These are phyloP conservation scores for Equus przewalskii DNA, from an alignment of 2,113 vertebrate species.

Conservation along the genomic window DNA sequence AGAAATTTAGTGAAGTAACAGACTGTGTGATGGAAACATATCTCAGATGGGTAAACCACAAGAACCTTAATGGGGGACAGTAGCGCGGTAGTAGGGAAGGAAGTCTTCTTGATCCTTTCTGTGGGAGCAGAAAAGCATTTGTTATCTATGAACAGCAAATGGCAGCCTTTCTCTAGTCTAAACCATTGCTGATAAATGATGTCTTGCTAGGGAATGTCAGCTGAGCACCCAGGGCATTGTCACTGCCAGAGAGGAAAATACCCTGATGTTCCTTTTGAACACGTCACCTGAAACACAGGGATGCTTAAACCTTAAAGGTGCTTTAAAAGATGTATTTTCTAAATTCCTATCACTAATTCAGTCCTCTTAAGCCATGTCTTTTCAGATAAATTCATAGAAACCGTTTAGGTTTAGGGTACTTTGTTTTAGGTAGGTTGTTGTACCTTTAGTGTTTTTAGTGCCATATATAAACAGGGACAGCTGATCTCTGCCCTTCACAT, in stretches of 20 bases:
- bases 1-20: slow-evolving; percentile 89
- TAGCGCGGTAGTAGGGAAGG: background rate
- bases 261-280: background rate
- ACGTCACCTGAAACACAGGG: background rate
- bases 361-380: background rate
- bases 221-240: background rate
- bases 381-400: slow-evolving; percentile 31
- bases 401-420: background rate
- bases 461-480: background rate
- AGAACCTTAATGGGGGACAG: slow-evolving; percentile 82
- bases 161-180: background rate
- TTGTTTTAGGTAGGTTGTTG: background rate
- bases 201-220: background rate
- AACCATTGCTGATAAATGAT: background rate
- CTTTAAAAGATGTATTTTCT: background rate
- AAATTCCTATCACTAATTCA: background rate
- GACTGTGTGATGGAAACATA: slow-evolving; percentile 87
- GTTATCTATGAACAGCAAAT: background rate
- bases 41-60: slow-evolving; percentile 89
- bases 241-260: background rate
- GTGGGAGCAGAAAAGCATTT: background rate
- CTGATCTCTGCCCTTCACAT: background rate
- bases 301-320: background rate
- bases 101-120: slow-evolving; percentile 56
- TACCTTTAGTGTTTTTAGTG: background rate